Base-by-base conservation (phyloP, 2,113 vertebrate species). In the Tympanuchus pallidicinctus region DNA sequence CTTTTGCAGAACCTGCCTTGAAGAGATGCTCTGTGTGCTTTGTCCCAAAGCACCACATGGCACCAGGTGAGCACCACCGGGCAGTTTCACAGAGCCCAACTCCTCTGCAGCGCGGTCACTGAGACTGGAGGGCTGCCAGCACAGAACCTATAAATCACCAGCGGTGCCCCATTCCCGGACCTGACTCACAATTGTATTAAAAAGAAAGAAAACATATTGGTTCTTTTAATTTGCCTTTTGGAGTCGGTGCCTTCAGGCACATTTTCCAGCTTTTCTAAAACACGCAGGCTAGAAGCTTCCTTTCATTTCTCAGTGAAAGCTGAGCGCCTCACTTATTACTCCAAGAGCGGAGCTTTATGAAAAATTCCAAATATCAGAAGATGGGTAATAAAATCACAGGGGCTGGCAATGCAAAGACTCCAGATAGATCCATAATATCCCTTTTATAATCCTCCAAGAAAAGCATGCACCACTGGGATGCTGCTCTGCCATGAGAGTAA, bases 191-290 rank as follows among this genome's bases (percentile, higher is more conserved):
- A 91, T 92, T 92, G 94, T 92, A 91, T 94, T 91, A 81, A 67
- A 83, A 91, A 92, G 80, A 90, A 92, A 79, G 80, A 91, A 88
- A 83, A 48, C 79, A 88, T 77, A 92, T 94, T 91, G 65, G 85
- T 91, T 92, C 61, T 95, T 91, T 86, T 92, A 97, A 96, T 72
- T 77, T 88, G 82, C 88, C 90, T 94, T 77, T 95, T 90, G 80
- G 90, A 94, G 86, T 38, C 65, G 88, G 83, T 88, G 91, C 91
- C 94, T 94, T 82, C 54, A 84, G 92, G 94, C 91, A 72, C 54
- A 48, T 88, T 90, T 93, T 93, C 61, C 73, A 75, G 69, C 75
- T 90, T 90, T 91, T 90, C 70, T 75, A 48, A 83, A 89, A 72
- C 80, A 81, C 0, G 1, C 47, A 28, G 70, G 10, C 72, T 81